A percentile compares a stretch with the other conserved stretches of the same genome.
Evolutionary conservation across 2,888 invertebrate species (phyloP).

Genomic region (Napeogenes sylphis): DNA sequence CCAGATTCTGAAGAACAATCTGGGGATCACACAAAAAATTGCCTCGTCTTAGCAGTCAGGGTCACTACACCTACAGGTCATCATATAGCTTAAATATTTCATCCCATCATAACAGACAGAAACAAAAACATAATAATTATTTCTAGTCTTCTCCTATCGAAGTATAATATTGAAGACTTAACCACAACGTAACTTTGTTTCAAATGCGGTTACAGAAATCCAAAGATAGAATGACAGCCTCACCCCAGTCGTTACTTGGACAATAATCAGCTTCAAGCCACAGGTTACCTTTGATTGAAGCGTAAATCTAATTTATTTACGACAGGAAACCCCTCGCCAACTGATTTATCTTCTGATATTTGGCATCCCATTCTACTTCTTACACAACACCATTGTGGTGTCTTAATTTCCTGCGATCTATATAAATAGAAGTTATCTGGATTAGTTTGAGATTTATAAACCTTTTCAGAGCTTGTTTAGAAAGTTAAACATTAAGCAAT

Average conservation of each 20-base stretch:
- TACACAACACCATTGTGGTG: conserved; percentile 12
- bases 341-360: conserved; percentile 15
- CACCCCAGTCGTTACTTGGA: conserved; percentile 21
- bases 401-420: conserved; percentile 7
- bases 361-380: conserved; percentile 18
- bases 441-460: neutral
- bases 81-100: too few relatives aligned
- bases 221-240: conserved; percentile 29
- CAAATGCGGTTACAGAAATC: conserved; percentile 16
- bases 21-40: too few relatives aligned
- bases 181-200: neutral
- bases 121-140: too few relatives aligned
- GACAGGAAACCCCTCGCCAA: conserved; percentile 27
- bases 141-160: too few relatives aligned
- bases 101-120: too few relatives aligned
- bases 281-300: conserved; percentile 16
- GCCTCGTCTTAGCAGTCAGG: too few relatives aligned
- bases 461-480: too few relatives aligned
- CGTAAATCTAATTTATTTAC: conserved; percentile 25
- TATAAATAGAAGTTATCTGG: neutral
- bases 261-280: conserved; percentile 28
- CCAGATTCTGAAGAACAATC: too few relatives aligned
- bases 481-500: too few relatives aligned
- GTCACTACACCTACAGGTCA: too few relatives aligned
- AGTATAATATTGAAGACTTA: too few relatives aligned